These are phyloP conservation scores for Pandemis cinnamomeana DNA, from an alignment of 2,888 invertebrate genomes.

Conservation along the genomic window DNA sequence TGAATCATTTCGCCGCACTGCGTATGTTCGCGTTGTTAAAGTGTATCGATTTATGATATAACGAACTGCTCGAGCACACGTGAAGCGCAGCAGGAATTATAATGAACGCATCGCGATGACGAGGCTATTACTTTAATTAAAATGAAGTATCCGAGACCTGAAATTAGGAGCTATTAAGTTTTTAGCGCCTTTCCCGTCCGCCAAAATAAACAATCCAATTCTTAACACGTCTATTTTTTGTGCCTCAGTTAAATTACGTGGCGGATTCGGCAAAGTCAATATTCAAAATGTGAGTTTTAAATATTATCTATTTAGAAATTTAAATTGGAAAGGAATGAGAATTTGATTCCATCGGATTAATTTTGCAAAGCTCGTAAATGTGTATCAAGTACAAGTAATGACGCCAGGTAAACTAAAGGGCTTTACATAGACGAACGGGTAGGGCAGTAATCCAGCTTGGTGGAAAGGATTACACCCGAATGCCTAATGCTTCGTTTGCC, in stretches of 20 bases:
- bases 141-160: constrained; percentile 5
- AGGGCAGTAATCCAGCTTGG: constrained; percentile 44
- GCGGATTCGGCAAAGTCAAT: not conserved
- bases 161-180: not conserved
- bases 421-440: constrained; percentile 42
- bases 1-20: constrained; percentile 25
- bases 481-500: constrained; percentile 43
- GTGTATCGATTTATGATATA: constrained; percentile 32
- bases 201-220: not conserved
- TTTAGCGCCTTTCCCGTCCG: not conserved
- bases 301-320: not conserved
- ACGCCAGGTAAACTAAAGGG: constrained; percentile 44
- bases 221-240: not conserved
- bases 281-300: no score
- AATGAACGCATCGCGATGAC: constrained; percentile 23
- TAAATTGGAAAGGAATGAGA: not conserved
- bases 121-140: constrained; percentile 19
- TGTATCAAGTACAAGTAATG: constrained; percentile 36
- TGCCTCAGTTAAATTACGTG: not conserved
- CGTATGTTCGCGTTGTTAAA: constrained; percentile 18
- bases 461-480: constrained; percentile 45
- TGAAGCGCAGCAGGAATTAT: constrained; percentile 24
- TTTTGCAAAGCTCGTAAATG: constrained; percentile 22
- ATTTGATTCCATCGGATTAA: not conserved
- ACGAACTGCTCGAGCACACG: constrained; percentile 30